These are phyloP conservation scores for Aplocera efformata DNA, from an alignment of 2,888 invertebrate genomes.

Conservation along the genomic window DNA sequence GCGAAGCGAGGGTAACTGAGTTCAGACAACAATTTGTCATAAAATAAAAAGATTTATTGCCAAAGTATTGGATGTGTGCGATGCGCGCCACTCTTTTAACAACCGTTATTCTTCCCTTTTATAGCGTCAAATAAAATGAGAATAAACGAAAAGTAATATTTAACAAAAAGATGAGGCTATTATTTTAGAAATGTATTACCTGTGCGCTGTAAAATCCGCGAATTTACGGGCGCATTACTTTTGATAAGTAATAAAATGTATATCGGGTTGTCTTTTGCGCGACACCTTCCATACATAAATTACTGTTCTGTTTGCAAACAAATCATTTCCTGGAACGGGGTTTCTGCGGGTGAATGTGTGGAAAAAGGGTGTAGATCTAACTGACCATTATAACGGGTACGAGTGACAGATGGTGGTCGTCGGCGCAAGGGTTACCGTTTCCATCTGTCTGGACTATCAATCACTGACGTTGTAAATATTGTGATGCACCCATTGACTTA, in stretches of 20 bases:
- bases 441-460: conserved; percentile 74
- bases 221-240: conserved; percentile 45
- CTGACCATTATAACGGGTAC: conserved; percentile 48
- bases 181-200: conserved; percentile 55
- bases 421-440: conserved; percentile 62
- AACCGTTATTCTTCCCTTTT: conserved; percentile 74
- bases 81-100: conserved; percentile 64
- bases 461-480: conserved; percentile 67
- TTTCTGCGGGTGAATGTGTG: conserved; percentile 39
- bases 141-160: conserved; percentile 69
- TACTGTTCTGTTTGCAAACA: conserved; percentile 22
- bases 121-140: conserved; percentile 72
- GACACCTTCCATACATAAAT: conserved; percentile 13
- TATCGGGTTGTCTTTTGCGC: conserved; percentile 14
- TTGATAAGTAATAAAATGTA: conserved; percentile 35
- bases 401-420: conserved; percentile 59
- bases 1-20: conserved; percentile 49
- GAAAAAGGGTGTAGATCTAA: conserved; percentile 36
- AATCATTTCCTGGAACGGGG: conserved; percentile 31
- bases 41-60: conserved; percentile 79
- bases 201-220: conserved; percentile 44
- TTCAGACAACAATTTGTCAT: conserved; percentile 77
- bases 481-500: conserved; percentile 61
- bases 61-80: conserved; percentile 52
- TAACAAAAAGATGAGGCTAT: conserved; percentile 60